Conservation (phyloP, 92 coral and sea anemone genomes). For the Zoanthus sansibaricus region DNA sequence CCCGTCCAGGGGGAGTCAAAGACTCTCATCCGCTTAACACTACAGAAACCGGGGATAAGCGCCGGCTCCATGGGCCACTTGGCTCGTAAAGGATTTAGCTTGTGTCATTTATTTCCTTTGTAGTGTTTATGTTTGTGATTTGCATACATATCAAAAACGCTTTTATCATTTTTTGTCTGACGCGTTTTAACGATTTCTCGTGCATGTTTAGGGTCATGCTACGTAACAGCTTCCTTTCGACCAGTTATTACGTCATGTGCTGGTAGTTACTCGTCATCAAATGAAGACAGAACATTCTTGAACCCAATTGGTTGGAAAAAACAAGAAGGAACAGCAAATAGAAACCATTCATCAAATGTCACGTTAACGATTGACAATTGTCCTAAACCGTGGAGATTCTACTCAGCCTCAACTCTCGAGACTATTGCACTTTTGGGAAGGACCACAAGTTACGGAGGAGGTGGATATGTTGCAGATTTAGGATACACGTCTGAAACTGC, state of each 20-base stretch:
- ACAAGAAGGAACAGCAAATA: background rate
- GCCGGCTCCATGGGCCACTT: too few species aligned
- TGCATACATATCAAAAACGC: too few species aligned
- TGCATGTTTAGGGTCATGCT: slow-evolving; percentile 18
- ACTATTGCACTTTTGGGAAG: slow-evolving; percentile 56
- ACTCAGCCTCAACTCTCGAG: slow-evolving; percentile 36
- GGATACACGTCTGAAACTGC: slow-evolving; percentile 65
- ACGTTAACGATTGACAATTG: slow-evolving; percentile 64
- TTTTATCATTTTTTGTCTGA: too few species aligned
- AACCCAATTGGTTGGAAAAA: slow-evolving; percentile 72
- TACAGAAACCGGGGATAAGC: too few species aligned
- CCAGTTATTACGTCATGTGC: slow-evolving; percentile 2
- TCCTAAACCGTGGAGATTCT: slow-evolving; percentile 81
- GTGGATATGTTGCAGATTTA: slow-evolving; percentile 77
- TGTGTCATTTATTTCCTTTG: too few species aligned
- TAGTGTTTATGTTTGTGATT: too few species aligned
- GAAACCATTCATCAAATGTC: slow-evolving; percentile 13
- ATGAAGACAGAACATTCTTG: slow-evolving; percentile 67
- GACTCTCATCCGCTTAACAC: too few species aligned
- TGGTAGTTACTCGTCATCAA: slow-evolving; percentile 49
- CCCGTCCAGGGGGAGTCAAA: too few species aligned
- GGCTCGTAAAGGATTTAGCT: too few species aligned
- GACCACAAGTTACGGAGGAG: slow-evolving; percentile 67
- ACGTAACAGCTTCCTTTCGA: slow-evolving; percentile 13
- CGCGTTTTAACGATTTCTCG: background rate